Evolutionary conservation across 2,888 invertebrate species (phyloP), one percentile per base, ranked within the genome.

Genomic region (Ochropacha duplaris): DNA sequence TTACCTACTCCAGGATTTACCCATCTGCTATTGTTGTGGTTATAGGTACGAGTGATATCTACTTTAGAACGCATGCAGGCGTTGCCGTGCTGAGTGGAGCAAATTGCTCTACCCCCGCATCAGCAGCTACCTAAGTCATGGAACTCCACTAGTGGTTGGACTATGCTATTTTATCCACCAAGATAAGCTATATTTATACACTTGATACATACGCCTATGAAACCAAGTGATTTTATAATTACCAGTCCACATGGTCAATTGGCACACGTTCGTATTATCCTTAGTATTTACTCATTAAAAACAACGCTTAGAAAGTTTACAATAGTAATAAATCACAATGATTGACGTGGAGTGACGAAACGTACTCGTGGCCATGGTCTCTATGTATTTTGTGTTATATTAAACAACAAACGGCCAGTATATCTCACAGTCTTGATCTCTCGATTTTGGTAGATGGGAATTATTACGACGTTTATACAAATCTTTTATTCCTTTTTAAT

Each of bases 321-420:
- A 69, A 69, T 72, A 72, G 61, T 79, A 83, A 83, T 89, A 83
- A 86, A 89, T 90, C 90, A 87, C 76, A 54, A 55, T 79, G 86
- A 84, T 72, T 83, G 90, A 85, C 86, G 77, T 59, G 70, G 71
- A 76, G 80, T 84, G 83, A 83, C 80, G 81, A 82, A 86, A 86
- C 76, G 44, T 56, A 60, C 51, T 52, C 58, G 22, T 39, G n/a
- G 36, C 34, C 55, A 24, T 22, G 28, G 51, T 50, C 57, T 50
- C 58, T 58, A 58, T 55, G 49, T 58, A 57, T 57, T 55, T 59
- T 54, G 54, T 57, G 55, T 55, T 62, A 34, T 55, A 49, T 49
- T 55, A 55, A 50, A 65, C 56, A 57, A 49, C 59, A 44, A 52
- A 51, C 36, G 28, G 22, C 56, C 57, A 56, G 58, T 65, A 58